Evolutionary conservation across 1,140 invertebrate genomes (phyloP).

Genomic region (Caerostris extrusa): DNA sequence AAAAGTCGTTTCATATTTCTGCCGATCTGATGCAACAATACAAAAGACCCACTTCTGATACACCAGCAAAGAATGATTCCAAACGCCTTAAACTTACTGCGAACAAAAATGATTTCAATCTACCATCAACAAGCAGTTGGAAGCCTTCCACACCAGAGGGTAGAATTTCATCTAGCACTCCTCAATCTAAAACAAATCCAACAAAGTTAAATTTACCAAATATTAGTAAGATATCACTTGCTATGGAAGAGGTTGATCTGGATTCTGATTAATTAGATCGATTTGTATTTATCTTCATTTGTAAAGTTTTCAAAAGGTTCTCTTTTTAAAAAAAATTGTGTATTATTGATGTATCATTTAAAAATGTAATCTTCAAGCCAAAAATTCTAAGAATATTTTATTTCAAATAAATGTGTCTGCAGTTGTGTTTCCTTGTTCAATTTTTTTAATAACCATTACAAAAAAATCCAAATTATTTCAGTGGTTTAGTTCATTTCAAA

Average conservation of each 20-base stretch:
- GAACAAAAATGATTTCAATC: neutral
- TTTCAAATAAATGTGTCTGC: too few species aligned
- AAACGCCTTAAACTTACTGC: too few species aligned
- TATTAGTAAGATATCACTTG: neutral
- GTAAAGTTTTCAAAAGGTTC: too few species aligned
- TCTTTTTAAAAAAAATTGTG: too few species aligned
- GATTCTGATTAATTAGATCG: neutral
- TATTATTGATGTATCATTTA: too few species aligned
- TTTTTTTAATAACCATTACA: too few species aligned
- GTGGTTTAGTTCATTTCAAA: too few species aligned
- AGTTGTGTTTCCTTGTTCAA: too few species aligned
- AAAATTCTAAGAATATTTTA: too few species aligned
- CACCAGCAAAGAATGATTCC: neutral
- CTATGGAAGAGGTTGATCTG: neutral
- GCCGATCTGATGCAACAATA: neutral
- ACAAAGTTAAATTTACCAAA: conserved; percentile 29
- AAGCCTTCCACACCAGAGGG: neutral
- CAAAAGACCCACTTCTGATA: neutral
- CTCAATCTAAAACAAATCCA: conserved; percentile 26
- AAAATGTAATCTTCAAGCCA: too few species aligned
- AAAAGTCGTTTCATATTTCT: neutral
- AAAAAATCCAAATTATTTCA: too few species aligned
- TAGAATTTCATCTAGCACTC: conserved; percentile 28
- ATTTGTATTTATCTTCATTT: too few species aligned
- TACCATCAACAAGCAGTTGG: neutral